These are phyloP conservation scores for Habrosyne pyritoides DNA, from an alignment of 2,888 invertebrate genomes.

Conservation along the genomic window DNA sequence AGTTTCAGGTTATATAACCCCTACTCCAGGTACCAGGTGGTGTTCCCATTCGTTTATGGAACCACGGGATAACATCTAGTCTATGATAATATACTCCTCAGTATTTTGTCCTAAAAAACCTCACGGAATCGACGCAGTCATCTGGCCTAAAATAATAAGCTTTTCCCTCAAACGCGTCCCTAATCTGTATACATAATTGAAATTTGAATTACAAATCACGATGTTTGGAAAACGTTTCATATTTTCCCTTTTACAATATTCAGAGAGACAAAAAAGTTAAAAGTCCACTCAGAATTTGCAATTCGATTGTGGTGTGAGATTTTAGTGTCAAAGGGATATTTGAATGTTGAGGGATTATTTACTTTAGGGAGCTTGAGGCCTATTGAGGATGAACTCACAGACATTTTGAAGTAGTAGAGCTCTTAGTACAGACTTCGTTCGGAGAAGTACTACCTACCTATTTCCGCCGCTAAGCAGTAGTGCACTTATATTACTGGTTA, in stretches of 20 bases:
- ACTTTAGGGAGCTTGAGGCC: slow-evolving; percentile 1
- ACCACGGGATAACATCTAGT: too few relatives aligned
- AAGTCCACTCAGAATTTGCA: slow-evolving; percentile 36
- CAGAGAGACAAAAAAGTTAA: slow-evolving; percentile 27
- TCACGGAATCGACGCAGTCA: not conserved
- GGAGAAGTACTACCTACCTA: too few relatives aligned
- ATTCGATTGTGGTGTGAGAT: slow-evolving; percentile 31
- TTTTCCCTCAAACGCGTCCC: not conserved
- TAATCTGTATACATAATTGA: slow-evolving; percentile 4
- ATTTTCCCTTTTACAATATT: slow-evolving; percentile 24
- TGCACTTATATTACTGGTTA: too few relatives aligned
- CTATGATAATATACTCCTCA: not conserved
- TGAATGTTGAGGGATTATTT: slow-evolving; percentile 23
- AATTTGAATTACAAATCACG: slow-evolving; percentile 17
- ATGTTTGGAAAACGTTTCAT: slow-evolving; percentile 31
- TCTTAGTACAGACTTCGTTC: too few relatives aligned
- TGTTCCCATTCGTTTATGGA: too few relatives aligned
- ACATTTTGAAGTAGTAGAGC: not conserved
- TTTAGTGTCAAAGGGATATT: slow-evolving; percentile 36
- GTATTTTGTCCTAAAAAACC: not conserved
- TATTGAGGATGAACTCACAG: not conserved
- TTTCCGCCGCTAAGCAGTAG: too few relatives aligned
- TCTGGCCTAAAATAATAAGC: not conserved
- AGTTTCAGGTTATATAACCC: too few relatives aligned
- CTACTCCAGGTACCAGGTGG: too few relatives aligned